Conservation (phyloP, 2,888 invertebrate species). For the Hydrotaea cyrtoneurina region DNA sequence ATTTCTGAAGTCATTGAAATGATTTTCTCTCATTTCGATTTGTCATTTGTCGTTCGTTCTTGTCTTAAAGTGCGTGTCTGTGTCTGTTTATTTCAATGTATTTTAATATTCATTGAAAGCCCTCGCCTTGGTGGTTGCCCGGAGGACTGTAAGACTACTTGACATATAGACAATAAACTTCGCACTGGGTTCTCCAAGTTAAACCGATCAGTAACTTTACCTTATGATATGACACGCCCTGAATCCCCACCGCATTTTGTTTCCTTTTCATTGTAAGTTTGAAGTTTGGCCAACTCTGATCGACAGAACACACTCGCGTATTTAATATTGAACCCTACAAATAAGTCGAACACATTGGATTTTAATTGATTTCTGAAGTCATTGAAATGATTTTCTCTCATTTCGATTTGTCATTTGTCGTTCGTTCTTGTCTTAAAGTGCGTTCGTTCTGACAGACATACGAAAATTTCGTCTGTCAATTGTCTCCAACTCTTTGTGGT, state of each 20-base stretch:
- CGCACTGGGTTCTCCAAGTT: too few relatives aligned
- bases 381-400: constrained; percentile 31
- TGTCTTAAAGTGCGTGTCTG: constrained; percentile 2
- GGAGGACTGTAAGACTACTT: too few relatives aligned
- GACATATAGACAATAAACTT: too few relatives aligned
- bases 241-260: too few relatives aligned
- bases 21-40: constrained; percentile 13
- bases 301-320: not conserved
- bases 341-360: not conserved
- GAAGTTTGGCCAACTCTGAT: not conserved
- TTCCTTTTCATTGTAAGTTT: too few relatives aligned
- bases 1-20: constrained; percentile 18
- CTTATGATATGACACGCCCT: too few relatives aligned
- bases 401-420: not conserved
- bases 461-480: not conserved
- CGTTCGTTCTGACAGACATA: not conserved
- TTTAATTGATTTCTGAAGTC: constrained; percentile 14
- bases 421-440: constrained; percentile 7
- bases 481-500: not conserved
- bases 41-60: constrained; percentile 7
- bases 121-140: too few relatives aligned
- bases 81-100: too few relatives aligned
- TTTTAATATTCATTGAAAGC: too few relatives aligned
- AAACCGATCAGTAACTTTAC: too few relatives aligned
- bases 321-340: constrained; percentile 13